phyloP scores from a whole-genome alignment of 2,888 invertebrate genomes.

The Zygaena filipendulae region DNA sequence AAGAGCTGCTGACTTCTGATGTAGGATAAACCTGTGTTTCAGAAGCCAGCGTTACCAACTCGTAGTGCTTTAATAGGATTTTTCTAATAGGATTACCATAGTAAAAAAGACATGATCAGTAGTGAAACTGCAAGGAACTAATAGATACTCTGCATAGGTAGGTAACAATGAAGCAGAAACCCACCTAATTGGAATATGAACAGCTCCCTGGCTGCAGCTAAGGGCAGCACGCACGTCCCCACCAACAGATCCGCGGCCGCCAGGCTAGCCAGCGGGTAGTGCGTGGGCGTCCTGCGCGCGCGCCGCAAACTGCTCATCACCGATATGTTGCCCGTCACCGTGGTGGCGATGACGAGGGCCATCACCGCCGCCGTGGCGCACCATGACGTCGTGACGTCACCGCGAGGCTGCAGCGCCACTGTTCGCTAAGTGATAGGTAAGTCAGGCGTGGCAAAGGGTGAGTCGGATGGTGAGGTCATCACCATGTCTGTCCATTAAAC shows the following conservation, averaged over 20 bases:
- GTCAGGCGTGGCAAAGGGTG: too few relatives aligned
- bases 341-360: slow-evolving; percentile 27
- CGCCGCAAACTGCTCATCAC: slow-evolving; percentile 37
- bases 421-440: slow-evolving; percentile 8
- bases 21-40: too few relatives aligned
- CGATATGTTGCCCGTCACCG: slow-evolving; percentile 35
- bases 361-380: slow-evolving; percentile 29
- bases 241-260: slow-evolving; percentile 74
- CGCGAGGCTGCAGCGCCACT: slow-evolving; percentile 25
- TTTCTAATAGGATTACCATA: too few relatives aligned
- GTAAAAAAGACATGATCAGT: too few relatives aligned
- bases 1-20: too few relatives aligned
- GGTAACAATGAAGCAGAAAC: too few relatives aligned
- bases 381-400: slow-evolving; percentile 29
- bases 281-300: slow-evolving; percentile 61
- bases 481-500: too few relatives aligned
- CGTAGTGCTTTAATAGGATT: too few relatives aligned
- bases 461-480: too few relatives aligned
- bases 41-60: too few relatives aligned
- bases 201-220: slow-evolving; percentile 68
- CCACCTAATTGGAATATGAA: slow-evolving; percentile 53
- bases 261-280: slow-evolving; percentile 75
- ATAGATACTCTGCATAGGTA: too few relatives aligned
- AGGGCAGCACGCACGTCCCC: slow-evolving; percentile 63
- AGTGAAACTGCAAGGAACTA: too few relatives aligned